phyloP scores from a whole-genome alignment of 2,113 vertebrate genomes.

The Dunckerocampus dactyliophorus region DNA sequence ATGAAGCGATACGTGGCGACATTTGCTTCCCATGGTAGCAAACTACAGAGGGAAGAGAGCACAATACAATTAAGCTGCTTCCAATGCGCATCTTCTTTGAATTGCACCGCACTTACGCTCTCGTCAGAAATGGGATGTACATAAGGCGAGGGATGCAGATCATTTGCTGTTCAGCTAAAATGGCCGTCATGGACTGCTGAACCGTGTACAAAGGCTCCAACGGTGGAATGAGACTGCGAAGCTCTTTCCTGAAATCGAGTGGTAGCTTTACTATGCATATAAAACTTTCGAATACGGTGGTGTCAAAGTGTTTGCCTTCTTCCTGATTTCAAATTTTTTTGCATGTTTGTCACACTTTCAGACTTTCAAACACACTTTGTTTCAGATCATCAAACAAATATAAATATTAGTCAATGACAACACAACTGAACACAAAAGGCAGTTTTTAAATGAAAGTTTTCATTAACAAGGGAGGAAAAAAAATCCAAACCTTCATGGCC shows the following conservation, averaged over 20 bases:
- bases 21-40: slow-evolving; percentile 67
- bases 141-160: slow-evolving; percentile 57
- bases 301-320: too few relatives aligned
- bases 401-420: too few relatives aligned
- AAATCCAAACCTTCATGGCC: too few relatives aligned
- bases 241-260: slow-evolving; percentile 48
- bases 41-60: slow-evolving; percentile 24
- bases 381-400: too few relatives aligned
- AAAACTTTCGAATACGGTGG: background rate
- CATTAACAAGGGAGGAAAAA: too few relatives aligned
- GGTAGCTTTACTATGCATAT: background rate
- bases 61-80: background rate
- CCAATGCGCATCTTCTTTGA: background rate
- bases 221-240: slow-evolving; percentile 45
- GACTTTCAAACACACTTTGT: too few relatives aligned
- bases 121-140: slow-evolving; percentile 59
- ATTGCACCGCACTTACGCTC: slow-evolving; percentile 50
- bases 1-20: slow-evolving; percentile 66
- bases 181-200: slow-evolving; percentile 62
- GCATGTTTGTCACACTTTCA: too few relatives aligned
- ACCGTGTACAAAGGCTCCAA: slow-evolving; percentile 66
- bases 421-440: too few relatives aligned
- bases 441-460: too few relatives aligned
- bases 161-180: slow-evolving; percentile 62
- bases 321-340: too few relatives aligned